Evolutionary conservation across 2,797 vertebrate genomes (phyloP).

Genomic region (Stomatorhinus walkeri): DNA sequence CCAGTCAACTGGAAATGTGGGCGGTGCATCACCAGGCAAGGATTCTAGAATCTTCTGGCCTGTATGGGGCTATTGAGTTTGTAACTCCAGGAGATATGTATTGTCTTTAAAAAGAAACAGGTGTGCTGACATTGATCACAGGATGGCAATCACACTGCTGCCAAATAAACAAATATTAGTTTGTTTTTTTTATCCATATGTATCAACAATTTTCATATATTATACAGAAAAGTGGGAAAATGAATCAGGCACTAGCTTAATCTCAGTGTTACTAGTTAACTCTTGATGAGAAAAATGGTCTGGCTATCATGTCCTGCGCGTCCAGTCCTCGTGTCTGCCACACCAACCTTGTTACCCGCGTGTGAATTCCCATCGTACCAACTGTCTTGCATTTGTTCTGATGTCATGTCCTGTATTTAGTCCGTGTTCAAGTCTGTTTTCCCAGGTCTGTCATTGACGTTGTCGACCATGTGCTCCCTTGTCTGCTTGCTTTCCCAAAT

Average conservation of each 20-base stretch:
- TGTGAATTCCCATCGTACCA: too few relatives aligned
- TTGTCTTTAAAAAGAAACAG: background rate
- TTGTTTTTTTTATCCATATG: background rate
- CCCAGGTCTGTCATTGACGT: too few relatives aligned
- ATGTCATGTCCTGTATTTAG: too few relatives aligned
- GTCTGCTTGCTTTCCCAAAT: too few relatives aligned
- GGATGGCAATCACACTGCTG: background rate
- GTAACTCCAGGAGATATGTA: background rate
- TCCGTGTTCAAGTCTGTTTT: too few relatives aligned
- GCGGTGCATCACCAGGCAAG: background rate
- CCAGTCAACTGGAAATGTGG: background rate
- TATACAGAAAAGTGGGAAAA: background rate
- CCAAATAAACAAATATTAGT: background rate
- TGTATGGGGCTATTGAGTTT: background rate
- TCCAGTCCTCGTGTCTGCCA: too few relatives aligned
- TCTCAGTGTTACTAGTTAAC: background rate
- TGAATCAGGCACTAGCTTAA: background rate
- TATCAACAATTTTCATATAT: background rate
- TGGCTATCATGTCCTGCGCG: too few relatives aligned
- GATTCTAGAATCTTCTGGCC: slow-evolving; percentile 7
- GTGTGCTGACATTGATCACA: background rate
- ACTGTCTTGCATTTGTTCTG: too few relatives aligned
- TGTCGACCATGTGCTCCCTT: too few relatives aligned
- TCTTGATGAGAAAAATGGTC: background rate
- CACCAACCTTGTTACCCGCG: too few relatives aligned